Percentiles rank a stretch among this genome's conserved stretches.
Evolutionary conservation across 2,888 invertebrate genomes (phyloP).

Genomic region (Poecilus cupreus): DNA sequence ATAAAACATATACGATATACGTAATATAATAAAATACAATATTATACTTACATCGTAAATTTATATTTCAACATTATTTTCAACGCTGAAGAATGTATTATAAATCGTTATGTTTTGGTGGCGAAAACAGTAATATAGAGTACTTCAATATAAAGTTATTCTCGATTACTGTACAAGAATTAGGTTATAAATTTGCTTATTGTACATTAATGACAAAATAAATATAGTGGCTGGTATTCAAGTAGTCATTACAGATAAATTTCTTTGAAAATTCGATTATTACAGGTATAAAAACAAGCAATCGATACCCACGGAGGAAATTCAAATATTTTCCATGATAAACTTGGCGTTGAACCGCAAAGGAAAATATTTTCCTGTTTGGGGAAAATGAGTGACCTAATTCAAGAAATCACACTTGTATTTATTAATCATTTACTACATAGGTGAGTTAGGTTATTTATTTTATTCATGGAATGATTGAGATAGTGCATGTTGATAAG

Average conservation of each 20-base stretch:
- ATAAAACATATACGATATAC: too few relatives aligned
- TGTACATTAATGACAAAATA: slow-evolving; percentile 20
- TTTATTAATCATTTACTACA: too few relatives aligned
- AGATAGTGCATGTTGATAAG: neutral
- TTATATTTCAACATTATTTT: too few relatives aligned
- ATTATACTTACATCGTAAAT: too few relatives aligned
- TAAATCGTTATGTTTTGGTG: too few relatives aligned
- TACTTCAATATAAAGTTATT: too few relatives aligned
- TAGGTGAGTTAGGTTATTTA: neutral
- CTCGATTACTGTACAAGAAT: too few relatives aligned
- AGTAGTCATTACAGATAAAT: neutral
- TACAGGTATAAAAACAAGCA: neutral
- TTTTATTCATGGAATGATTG: neutral
- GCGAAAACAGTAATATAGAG: too few relatives aligned
- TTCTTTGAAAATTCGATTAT: neutral
- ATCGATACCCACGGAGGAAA: neutral
- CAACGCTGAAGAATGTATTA: too few relatives aligned
- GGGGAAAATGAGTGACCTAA: neutral
- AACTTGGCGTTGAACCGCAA: neutral
- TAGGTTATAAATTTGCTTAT: neutral
- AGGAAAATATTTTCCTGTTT: neutral
- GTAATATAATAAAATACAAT: too few relatives aligned
- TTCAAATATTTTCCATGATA: neutral
- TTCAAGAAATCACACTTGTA: neutral
- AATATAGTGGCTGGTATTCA: neutral